Percentiles rank a stretch among this genome's conserved stretches.
phyloP scores from a whole-genome alignment of 2,888 invertebrate species.

The Sarcophaga rosellei region DNA sequence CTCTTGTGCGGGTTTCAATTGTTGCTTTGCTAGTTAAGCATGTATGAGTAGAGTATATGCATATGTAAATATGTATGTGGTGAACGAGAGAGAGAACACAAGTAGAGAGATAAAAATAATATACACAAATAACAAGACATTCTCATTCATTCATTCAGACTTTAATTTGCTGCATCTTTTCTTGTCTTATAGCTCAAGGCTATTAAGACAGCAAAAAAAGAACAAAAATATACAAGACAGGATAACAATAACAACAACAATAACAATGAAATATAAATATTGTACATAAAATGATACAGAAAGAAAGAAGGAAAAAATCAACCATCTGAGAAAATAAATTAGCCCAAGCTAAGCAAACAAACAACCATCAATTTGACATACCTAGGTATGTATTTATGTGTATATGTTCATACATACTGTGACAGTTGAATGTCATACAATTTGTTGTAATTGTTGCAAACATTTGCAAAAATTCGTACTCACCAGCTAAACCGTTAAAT shows the following conservation, averaged over 20 bases:
- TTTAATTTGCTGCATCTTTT: conserved; percentile 16
- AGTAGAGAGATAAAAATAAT: too few species aligned
- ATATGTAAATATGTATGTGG: too few species aligned
- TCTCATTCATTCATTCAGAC: neutral
- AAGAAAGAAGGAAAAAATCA: conserved; percentile 19
- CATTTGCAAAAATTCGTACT: too few species aligned
- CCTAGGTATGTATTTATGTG: too few species aligned
- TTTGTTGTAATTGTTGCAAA: conserved; percentile 22
- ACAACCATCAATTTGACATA: too few species aligned
- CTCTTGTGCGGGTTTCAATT: too few species aligned
- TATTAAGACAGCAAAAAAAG: neutral
- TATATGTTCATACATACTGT: conserved; percentile 37
- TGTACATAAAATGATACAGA: neutral
- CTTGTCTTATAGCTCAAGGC: conserved; percentile 44
- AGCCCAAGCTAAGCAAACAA: conserved; percentile 19
- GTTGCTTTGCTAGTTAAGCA: too few species aligned
- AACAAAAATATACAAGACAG: conserved; percentile 29
- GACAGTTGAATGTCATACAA: conserved; percentile 63
- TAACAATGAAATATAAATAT: too few species aligned
- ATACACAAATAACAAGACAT: too few species aligned
- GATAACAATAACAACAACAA: conserved; percentile 13
- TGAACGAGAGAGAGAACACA: too few species aligned
- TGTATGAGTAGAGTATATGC: too few species aligned
- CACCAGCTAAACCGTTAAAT: too few species aligned
- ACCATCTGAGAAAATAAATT: conserved; percentile 44